These are phyloP conservation scores for Thunnus albacares DNA, from an alignment of 2,797 vertebrate genomes.

Conservation along the genomic window DNA sequence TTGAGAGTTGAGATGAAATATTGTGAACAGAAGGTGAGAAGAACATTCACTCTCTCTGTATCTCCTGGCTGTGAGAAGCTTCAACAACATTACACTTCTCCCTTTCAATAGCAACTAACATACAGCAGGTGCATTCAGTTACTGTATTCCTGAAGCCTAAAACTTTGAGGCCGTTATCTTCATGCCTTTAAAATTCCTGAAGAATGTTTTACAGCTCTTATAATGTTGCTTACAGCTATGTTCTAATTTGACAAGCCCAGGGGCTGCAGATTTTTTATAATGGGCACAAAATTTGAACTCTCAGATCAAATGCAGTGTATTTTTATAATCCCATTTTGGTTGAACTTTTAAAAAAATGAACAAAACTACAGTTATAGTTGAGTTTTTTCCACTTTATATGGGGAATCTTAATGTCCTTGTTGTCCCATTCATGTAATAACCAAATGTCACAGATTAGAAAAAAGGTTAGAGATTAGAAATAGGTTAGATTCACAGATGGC, in stretches of 20 bases:
- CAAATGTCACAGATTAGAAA: slow-evolving; percentile 15
- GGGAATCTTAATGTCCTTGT: slow-evolving; percentile 1
- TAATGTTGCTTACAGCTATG: slow-evolving; percentile 25
- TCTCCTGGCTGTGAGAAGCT: not conserved
- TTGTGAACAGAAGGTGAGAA: no score
- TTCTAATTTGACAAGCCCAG: slow-evolving; percentile 15
- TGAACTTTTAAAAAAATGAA: slow-evolving; percentile 18
- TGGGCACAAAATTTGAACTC: not conserved
- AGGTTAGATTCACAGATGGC: slow-evolving; percentile 1
- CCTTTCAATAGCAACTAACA: not conserved
- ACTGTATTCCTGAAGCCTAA: not conserved
- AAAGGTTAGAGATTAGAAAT: not conserved
- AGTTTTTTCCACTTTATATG: not conserved
- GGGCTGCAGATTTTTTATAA: not conserved
- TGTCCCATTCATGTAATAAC: not conserved
- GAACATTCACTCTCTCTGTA: not conserved
- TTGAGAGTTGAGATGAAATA: not conserved
- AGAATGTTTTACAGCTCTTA: slow-evolving; percentile 22
- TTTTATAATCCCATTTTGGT: not conserved
- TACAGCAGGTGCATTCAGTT: slow-evolving; percentile 2
- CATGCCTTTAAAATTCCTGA: not conserved
- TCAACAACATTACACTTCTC: not conserved
- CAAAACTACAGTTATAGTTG: not conserved
- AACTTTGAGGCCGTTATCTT: slow-evolving; percentile 15
- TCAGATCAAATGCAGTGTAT: not conserved